Base-by-base conservation (phyloP, 1,140 invertebrate genomes). In the Drosophila novamexicana region DNA sequence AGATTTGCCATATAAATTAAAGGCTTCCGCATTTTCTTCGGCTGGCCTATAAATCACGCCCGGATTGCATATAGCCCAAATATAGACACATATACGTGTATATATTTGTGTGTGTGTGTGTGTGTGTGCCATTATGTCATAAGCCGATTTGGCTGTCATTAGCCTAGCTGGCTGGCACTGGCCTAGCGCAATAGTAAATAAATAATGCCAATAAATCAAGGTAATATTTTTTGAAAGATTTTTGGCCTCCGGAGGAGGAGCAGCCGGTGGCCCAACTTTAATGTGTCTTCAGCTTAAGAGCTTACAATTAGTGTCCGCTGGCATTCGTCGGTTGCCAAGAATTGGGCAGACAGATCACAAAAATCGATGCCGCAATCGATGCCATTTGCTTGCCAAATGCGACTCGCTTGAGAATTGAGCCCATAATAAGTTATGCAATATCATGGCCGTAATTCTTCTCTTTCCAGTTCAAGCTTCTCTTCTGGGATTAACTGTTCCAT, bases 81-180 rank as follows among this genome's bases (percentile, higher is more conserved):
- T 37, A 53, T 42, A 22, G 44, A 14, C 22, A 40, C 8, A 52
- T 50, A 8, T 56, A 44, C 16, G 16, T 36, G 29, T 65, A 42
- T 39, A 34, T 29, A 58, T 53, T 37, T 69, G 54, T 34, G 12
- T 52, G 6, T 52, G 18, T 50, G 29, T 52, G 22, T 37, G 57
- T 53, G 37, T 54, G 68, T 77, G 75, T 54, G 53, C 49, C 50
- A 88, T 86, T 86, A 88, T 86, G 76, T 86, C 82, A 86, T 86
- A 86, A 86, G 82, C 82, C 83, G 82, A 86, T 86, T 86, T 79
- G 72, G 18, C 40, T 73, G 79, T 88, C 84, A 88, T 88, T 82
- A 88, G 82, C 22, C 22, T 29, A 50, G 59, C 52, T 18, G 57
- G 32, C 54, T 53, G 67, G 53, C 57, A 44, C 8, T 8, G 34